Conservation (phyloP, 2,888 invertebrate species). For the Nymphalis polychloros region DNA sequence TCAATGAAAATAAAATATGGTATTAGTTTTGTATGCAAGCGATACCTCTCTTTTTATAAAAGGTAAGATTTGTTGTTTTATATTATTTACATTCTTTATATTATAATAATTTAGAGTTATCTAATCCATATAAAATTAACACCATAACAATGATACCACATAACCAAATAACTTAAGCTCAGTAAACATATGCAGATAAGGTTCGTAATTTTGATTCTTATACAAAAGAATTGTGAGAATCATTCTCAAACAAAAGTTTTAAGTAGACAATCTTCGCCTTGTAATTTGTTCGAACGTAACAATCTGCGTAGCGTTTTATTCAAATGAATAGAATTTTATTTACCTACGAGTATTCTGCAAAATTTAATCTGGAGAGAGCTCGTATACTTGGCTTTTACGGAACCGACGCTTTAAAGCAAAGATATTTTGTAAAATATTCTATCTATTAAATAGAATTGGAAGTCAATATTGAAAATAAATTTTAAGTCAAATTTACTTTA, state of each 20-base stretch:
- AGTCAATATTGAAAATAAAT: slow-evolving; percentile 29
- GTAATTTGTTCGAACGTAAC: slow-evolving; percentile 11
- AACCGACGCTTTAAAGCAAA: slow-evolving; percentile 30
- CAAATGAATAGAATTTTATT: slow-evolving; percentile 33
- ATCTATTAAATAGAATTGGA: slow-evolving; percentile 25
- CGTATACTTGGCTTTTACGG: slow-evolving; percentile 33
- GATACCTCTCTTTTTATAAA: no score
- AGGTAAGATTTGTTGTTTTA: no score
- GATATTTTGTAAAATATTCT: slow-evolving; percentile 32
- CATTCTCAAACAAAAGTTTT: slow-evolving; percentile 2
- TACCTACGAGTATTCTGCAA: slow-evolving; percentile 30
- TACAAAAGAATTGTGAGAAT: neutral
- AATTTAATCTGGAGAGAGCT: slow-evolving; percentile 40
- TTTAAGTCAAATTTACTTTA: slow-evolving; percentile 12
- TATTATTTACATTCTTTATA: no score
- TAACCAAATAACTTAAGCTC: no score
- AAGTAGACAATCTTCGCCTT: slow-evolving; percentile 5
- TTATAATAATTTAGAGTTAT: no score
- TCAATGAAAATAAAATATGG: no score
- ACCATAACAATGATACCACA: no score
- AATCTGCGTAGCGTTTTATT: slow-evolving; percentile 20
- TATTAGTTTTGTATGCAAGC: no score
- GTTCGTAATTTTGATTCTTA: no score
- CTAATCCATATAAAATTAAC: no score
- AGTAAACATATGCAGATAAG: no score